Base-by-base conservation (phyloP, 1,140 invertebrate species). In the Doryteuthis pealeii region DNA sequence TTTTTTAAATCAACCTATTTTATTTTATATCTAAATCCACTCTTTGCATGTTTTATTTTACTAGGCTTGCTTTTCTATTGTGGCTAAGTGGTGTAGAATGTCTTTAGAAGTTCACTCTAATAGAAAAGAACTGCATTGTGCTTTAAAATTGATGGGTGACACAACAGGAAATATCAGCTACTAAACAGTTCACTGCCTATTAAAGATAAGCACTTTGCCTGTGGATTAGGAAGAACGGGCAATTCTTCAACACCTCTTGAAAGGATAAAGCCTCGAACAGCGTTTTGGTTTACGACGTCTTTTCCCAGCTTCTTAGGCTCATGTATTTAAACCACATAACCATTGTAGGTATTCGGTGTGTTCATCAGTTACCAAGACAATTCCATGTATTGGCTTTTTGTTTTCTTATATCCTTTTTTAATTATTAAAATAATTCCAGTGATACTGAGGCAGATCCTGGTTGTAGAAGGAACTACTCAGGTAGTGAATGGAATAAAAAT, bases 61-160 rank as follows among this genome's bases (percentile, higher is more conserved):
- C n/a, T n/a, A n/a, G n/a, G n/a, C n/a, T n/a, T n/a, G n/a, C n/a
- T n/a, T n/a, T n/a, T n/a, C n/a, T n/a, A n/a, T n/a, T n/a, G n/a
- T n/a, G n/a, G n/a, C n/a, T n/a, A n/a, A n/a, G n/a, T n/a, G n/a
- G n/a, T n/a, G n/a, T n/a, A n/a, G n/a, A n/a, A n/a, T n/a, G n/a
- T n/a, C n/a, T n/a, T n/a, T n/a, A n/a, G n/a, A n/a, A n/a, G n/a
- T n/a, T n/a, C 8, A 96, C 89, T 70, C 98, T 91, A 89, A 94
- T n/a, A 99, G 87, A 99, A 98, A 71, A 99, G 88, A 45, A 93
- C 98, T 2, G 98, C 96, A 89, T 99, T 98, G 86, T 99, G 98
- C 87, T 99, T 99, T 3, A 96, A 98, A 87, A 96, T 96, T 5
- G 96, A 98, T 1, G 98, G 98, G 91, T 99, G 98, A 89, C 99